Percentiles rank a stretch among this genome's conserved stretches.
Evolutionary conservation across 2,113 vertebrate species (phyloP).

Genomic region (Anarrhichthys ocellatus): DNA sequence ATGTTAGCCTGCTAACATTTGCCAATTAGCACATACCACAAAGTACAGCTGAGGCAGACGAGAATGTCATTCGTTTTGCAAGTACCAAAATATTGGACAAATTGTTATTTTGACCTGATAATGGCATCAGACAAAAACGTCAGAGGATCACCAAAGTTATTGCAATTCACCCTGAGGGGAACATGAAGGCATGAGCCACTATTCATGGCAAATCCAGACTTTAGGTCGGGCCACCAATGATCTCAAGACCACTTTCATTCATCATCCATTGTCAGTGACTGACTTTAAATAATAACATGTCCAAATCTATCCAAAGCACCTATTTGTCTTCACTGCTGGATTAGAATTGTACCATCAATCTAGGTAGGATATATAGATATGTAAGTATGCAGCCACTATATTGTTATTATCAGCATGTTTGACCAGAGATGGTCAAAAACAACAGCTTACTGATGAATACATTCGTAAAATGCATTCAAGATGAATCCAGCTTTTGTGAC

Average conservation of each 20-base stretch:
- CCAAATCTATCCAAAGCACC: neutral
- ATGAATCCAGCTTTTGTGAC: neutral
- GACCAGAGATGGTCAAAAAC: neutral
- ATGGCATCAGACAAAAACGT: neutral
- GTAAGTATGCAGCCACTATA: neutral
- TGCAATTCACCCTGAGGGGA: too few relatives aligned
- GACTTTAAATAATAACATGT: neutral
- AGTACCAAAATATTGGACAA: neutral
- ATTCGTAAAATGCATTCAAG: neutral
- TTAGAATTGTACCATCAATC: neutral
- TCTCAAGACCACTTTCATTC: neutral
- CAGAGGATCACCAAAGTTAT: neutral
- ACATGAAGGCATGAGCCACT: neutral
- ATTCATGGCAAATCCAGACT: neutral
- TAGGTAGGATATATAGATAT: neutral
- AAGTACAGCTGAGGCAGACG: neutral
- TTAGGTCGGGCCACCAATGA: neutral
- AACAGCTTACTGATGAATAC: neutral
- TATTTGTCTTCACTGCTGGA: neutral
- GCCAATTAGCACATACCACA: neutral
- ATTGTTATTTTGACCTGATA: neutral
- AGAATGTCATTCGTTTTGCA: neutral
- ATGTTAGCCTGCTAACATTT: neutral
- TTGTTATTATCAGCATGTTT: neutral
- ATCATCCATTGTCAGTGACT: neutral